Conservation (phyloP, 2,888 invertebrate species). For the Cancer borealis region DNA sequence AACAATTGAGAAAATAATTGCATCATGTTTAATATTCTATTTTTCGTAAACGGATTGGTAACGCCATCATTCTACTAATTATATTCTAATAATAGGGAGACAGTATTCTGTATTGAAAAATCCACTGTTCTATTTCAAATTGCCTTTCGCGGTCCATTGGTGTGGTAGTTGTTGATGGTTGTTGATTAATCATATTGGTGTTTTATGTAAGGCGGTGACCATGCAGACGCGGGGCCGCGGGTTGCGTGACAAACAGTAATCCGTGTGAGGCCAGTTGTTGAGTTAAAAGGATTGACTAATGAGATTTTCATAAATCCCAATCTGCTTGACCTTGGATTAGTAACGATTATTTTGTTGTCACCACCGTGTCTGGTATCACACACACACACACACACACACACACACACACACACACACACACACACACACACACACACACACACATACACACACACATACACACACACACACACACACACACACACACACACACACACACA, state of each 20-base stretch:
- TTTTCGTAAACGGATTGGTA: no score
- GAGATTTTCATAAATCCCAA: not conserved
- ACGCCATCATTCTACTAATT: no score
- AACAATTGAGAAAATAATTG: no score
- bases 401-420: slow-evolving; percentile 20
- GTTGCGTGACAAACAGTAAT: not conserved
- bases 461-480: not conserved
- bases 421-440: slow-evolving; percentile 20
- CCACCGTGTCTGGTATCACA: not conserved
- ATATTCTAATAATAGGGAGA: no score
- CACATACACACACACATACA: slow-evolving; percentile 3
- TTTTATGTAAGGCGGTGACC: no score
- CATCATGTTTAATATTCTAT: no score
- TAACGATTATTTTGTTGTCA: slow-evolving; percentile 7
- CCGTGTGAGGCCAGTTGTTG: not conserved
- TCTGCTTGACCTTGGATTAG: not conserved
- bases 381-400: slow-evolving; percentile 20
- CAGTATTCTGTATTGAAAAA: no score
- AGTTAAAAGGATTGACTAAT: slow-evolving; percentile 11
- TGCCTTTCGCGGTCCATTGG: no score
- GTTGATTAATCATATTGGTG: no score
- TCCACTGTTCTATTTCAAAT: no score
- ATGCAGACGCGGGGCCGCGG: no score
- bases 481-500: slow-evolving; percentile 20
- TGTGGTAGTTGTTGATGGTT: no score